These are phyloP conservation scores for Proisotoma minuta DNA, from an alignment of 2,888 invertebrate genomes.

Conservation along the genomic window DNA sequence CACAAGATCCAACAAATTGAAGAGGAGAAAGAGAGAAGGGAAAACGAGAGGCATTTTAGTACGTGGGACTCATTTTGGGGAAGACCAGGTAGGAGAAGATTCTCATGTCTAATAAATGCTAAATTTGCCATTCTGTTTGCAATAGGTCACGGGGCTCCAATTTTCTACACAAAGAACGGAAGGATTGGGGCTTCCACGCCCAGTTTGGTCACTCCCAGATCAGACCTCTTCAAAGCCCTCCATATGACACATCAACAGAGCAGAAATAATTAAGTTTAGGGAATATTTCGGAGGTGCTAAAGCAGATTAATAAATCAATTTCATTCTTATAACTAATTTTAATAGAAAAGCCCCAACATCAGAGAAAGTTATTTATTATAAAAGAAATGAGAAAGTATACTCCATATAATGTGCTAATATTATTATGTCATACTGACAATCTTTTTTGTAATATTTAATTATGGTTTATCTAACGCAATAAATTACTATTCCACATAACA, in stretches of 20 bases:
- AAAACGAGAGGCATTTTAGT: conserved; percentile 30
- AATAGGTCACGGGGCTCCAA: conserved; percentile 17
- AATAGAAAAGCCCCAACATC: no score
- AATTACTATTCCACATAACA: no score
- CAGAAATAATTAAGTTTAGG: conserved; percentile 13
- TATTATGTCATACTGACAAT: no score
- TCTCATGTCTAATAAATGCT: neutral
- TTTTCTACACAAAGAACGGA: conserved; percentile 9
- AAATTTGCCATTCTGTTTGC: neutral
- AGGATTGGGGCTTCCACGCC: conserved; percentile 5
- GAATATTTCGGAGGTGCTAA: neutral
- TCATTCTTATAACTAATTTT: no score
- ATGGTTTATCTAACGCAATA: no score
- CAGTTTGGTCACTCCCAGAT: conserved; percentile 2
- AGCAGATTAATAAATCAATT: no score
- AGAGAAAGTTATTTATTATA: no score
- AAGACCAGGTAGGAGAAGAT: conserved; percentile 22
- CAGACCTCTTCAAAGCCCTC: conserved; percentile 29
- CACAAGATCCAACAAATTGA: conserved; percentile 22
- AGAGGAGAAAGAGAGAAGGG: conserved; percentile 29
- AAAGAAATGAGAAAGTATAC: no score
- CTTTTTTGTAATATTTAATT: no score
- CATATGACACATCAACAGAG: conserved; percentile 30
- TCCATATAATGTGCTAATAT: no score
- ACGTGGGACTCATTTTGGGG: conserved; percentile 39